Conservation (phyloP, 2,888 invertebrate genomes). For the Acronicta psi region DNA sequence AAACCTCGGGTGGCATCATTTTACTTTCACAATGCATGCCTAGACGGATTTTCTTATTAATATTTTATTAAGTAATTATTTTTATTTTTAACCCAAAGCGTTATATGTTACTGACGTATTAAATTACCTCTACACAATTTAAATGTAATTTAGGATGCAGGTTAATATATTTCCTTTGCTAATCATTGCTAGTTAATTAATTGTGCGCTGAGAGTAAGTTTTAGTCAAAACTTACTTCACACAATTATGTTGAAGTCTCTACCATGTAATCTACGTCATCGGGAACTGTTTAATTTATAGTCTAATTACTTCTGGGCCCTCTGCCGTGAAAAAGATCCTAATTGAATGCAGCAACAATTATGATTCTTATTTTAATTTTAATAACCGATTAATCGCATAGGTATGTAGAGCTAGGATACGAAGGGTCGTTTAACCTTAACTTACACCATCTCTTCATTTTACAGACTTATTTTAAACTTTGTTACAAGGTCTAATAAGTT, state of each 20-base stretch:
- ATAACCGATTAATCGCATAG: slow-evolving; percentile 42
- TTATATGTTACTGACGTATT: too few relatives aligned
- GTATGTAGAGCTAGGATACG: neutral
- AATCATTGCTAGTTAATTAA: too few relatives aligned
- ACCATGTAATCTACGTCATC: too few relatives aligned
- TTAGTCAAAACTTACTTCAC: too few relatives aligned
- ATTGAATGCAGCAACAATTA: slow-evolving; percentile 59
- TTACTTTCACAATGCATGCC: slow-evolving; percentile 63
- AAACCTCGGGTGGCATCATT: slow-evolving; percentile 73
- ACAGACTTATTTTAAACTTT: slow-evolving; percentile 11
- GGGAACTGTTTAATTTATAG: too few relatives aligned
- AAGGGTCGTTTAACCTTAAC: neutral
- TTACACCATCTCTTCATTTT: slow-evolving; percentile 1
- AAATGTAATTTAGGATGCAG: too few relatives aligned
- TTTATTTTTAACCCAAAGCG: neutral
- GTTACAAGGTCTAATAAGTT: slow-evolving; percentile 3
- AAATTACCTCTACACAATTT: slow-evolving; percentile 39
- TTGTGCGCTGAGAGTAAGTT: too few relatives aligned
- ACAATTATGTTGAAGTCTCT: too few relatives aligned
- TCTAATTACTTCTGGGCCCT: slow-evolving; percentile 52
- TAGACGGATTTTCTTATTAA: slow-evolving; percentile 36
- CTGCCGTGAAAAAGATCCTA: slow-evolving; percentile 49
- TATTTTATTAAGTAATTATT: slow-evolving; percentile 30
- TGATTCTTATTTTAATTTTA: slow-evolving; percentile 43
- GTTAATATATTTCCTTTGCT: too few relatives aligned